Base-by-base conservation (phyloP, 2,888 invertebrate genomes). In the Agrypnus murinus region DNA sequence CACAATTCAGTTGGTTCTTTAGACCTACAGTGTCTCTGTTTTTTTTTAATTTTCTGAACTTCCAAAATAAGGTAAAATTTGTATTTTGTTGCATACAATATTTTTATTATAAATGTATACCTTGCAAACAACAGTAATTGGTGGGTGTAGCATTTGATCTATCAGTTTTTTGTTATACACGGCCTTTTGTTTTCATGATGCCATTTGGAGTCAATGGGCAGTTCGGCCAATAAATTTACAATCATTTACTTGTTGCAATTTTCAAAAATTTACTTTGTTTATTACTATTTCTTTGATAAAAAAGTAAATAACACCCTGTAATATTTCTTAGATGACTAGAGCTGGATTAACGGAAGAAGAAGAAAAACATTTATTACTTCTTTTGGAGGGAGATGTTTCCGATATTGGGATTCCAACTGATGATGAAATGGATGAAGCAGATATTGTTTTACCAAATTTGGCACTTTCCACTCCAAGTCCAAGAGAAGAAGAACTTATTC, bases 341-440 rank as follows among this genome's bases (percentile, higher is more conserved):
- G 34, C 34, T 34, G 34, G 34, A 7, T 8, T 34, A n/a, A n/a
- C n/a, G n/a, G n/a, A n/a, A n/a, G n/a, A n/a, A n/a, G n/a, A n/a
- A n/a, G n/a, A n/a, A n/a, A 7, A 34, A 34, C 34, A 34, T 34
- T 34, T 34, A 34, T 34, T 34, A 34, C 8, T 34, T 9, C 38
- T 38, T 2, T 38, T 38, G n/a, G 5, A 38, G 38, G 38, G 38
- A 9, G n/a, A 38, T 38, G n/a, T n/a, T n/a, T 38, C 38, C 9
- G 75, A 74, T 55, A 53, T 45, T n/a, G 19, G 25, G 9, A 17
- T 53, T 10, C 12, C 12, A 36, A 55, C 14, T 55, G 34, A 34
- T n/a, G 55, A 55, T 5, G 32, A 31, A 14, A 2, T n/a, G n/a
- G 53, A 53, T 31, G 53, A 53, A 53, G 19, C 6, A 10, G 25